Evolutionary conservation across 2,113 vertebrate genomes (phyloP).

Genomic region (Brachyhypopomus occidentalis): DNA sequence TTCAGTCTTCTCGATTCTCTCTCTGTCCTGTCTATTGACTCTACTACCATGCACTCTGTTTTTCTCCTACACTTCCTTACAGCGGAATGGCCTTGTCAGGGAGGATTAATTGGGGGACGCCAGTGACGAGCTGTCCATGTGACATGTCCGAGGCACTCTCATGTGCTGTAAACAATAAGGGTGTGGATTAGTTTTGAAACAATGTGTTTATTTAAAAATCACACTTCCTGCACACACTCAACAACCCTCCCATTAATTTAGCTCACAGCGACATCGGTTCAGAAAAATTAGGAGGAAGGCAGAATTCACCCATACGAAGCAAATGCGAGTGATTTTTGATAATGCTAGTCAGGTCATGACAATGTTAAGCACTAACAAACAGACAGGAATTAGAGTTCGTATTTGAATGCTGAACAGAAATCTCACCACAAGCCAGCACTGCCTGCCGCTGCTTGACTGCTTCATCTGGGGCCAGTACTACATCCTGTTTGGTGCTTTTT

Average conservation of each 20-base stretch:
- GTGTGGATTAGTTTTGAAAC: constrained; percentile 82
- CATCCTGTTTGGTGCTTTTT: constrained; percentile 50
- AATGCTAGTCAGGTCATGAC: constrained; percentile 69
- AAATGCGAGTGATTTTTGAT: constrained; percentile 62
- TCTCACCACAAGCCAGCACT: constrained; percentile 52
- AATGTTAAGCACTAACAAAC: constrained; percentile 62
- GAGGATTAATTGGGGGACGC: constrained; percentile 59
- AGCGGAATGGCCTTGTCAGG: constrained; percentile 64
- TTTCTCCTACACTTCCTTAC: constrained; percentile 59
- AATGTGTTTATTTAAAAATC: constrained; percentile 84
- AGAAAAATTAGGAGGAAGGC: constrained; percentile 69
- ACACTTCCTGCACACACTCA: constrained; percentile 76
- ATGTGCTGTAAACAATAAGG: constrained; percentile 79
- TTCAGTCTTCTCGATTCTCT: constrained; percentile 27
- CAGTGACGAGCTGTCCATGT: constrained; percentile 61
- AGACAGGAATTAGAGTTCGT: constrained; percentile 40
- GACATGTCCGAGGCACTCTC: constrained; percentile 65
- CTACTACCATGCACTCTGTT: constrained; percentile 48
- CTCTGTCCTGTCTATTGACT: constrained; percentile 50
- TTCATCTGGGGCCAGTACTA: constrained; percentile 64
- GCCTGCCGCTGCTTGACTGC: constrained; percentile 51
- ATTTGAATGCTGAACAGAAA: constrained; percentile 34
- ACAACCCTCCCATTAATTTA: constrained; percentile 78
- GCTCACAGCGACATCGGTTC: constrained; percentile 69
- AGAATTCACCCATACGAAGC: constrained; percentile 63